Evolutionary conservation across 2,888 invertebrate species (phyloP).

Genomic region (Athrips mouffetella): DNA sequence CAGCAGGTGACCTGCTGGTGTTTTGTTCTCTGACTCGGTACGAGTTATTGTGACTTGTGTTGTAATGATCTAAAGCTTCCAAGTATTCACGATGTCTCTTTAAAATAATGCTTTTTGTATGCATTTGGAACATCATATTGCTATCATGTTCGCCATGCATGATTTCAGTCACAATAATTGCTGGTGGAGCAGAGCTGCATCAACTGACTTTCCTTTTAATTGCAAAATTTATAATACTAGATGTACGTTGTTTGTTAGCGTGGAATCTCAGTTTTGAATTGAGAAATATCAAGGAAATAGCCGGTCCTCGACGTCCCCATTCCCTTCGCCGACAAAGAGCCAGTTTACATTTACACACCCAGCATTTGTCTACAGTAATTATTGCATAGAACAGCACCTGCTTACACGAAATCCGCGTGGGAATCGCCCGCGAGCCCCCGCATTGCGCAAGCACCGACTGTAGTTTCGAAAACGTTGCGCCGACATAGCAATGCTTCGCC

Average conservation of each 20-base stretch:
- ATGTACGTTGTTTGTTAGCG: no score
- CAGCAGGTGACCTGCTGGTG: constrained; percentile 72
- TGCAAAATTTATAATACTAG: no score
- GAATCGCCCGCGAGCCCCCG: constrained; percentile 56
- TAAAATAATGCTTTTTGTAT: neutral
- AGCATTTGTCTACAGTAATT: constrained; percentile 48
- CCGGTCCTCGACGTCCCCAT: neutral
- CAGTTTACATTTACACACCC: constrained; percentile 39
- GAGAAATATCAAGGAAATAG: no score
- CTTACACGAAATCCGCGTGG: constrained; percentile 75
- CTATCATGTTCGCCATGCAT: neutral
- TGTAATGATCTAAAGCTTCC: constrained; percentile 9
- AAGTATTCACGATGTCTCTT: neutral
- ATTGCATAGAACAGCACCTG: constrained; percentile 61
- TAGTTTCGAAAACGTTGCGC: constrained; percentile 44
- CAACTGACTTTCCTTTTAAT: no score
- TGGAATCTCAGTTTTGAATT: no score
- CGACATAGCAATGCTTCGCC: constrained; percentile 25
- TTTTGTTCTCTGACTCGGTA: constrained; percentile 58
- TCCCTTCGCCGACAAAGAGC: neutral
- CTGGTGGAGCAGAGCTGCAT: no score
- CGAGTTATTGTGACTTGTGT: constrained; percentile 53
- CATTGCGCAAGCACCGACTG: constrained; percentile 52
- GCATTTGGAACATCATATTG: neutral
- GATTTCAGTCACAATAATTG: no score